Evolutionary conservation across 2,113 vertebrate genomes (phyloP).

Genomic region (Nyctibius bracteatus): DNA sequence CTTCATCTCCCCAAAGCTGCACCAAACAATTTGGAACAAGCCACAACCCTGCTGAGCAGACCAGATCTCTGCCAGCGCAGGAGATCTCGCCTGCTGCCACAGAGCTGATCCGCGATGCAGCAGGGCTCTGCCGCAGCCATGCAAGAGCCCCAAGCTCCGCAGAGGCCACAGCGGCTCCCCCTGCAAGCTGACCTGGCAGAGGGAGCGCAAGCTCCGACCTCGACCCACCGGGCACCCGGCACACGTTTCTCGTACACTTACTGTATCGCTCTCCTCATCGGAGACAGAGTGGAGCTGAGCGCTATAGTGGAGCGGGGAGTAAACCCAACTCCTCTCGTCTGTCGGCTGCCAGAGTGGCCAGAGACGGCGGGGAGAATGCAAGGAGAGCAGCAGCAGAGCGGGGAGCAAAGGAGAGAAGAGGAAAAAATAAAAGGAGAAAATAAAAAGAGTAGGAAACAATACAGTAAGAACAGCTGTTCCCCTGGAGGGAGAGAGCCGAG

Average conservation of each 20-base stretch:
- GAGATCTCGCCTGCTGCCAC: background rate
- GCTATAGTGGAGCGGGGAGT: slow-evolving; percentile 98
- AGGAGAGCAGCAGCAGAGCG: slow-evolving; percentile 76
- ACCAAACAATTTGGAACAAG: background rate
- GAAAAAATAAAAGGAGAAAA: slow-evolving; percentile 75
- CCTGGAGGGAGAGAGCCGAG: slow-evolving; percentile 6
- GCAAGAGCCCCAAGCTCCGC: background rate
- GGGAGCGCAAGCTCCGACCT: background rate
- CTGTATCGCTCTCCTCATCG: slow-evolving; percentile 94
- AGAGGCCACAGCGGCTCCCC: background rate
- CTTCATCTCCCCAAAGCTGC: background rate
- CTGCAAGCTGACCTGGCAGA: background rate
- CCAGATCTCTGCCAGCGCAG: background rate
- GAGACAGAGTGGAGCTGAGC: slow-evolving; percentile 87
- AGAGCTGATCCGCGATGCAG: background rate
- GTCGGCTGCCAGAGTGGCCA: slow-evolving; percentile 85
- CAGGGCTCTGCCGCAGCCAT: background rate
- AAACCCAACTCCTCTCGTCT: slow-evolving; percentile 98
- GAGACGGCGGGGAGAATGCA: slow-evolving; percentile 81
- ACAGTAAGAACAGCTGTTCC: slow-evolving; percentile 6
- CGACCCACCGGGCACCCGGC: background rate
- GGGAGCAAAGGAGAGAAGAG: slow-evolving; percentile 65
- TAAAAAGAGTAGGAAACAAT: slow-evolving; percentile 67
- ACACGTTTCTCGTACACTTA: slow-evolving; percentile 79
- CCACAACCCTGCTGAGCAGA: background rate